A percentile compares a stretch with the other conserved stretches of the same genome.
phyloP scores from a whole-genome alignment of 2,797 vertebrate species.

The Scomberomorus guttatus region DNA sequence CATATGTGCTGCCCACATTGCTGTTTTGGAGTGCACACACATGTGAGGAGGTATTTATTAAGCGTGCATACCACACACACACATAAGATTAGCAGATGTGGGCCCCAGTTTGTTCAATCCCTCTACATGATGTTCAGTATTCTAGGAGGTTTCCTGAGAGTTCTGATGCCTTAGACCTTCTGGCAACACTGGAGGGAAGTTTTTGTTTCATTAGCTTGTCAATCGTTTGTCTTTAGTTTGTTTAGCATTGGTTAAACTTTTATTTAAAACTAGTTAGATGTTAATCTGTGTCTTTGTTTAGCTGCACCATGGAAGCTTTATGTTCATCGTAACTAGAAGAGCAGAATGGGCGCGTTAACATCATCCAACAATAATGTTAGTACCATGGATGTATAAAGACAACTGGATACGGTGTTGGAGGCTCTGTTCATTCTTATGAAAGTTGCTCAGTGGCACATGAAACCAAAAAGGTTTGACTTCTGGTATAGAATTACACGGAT shows the following conservation, averaged over 20 bases:
- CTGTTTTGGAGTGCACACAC: constrained; percentile 41
- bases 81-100: constrained; percentile 46
- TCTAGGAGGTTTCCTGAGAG: constrained; percentile 11
- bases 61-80: constrained; percentile 37
- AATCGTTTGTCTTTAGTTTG: background rate
- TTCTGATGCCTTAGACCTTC: background rate
- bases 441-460: too few relatives aligned
- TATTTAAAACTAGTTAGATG: too few relatives aligned
- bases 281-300: background rate
- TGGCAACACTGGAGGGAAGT: background rate
- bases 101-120: constrained; percentile 15
- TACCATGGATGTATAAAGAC: too few relatives aligned
- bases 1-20: constrained; percentile 44
- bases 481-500: too few relatives aligned
- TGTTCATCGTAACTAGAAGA: background rate
- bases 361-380: too few relatives aligned
- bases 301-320: background rate
- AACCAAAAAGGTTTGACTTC: too few relatives aligned
- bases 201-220: background rate
- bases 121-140: constrained; percentile 23
- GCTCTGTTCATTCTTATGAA: too few relatives aligned
- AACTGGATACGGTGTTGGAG: too few relatives aligned
- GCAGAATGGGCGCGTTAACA: too few relatives aligned
- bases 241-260: too few relatives aligned
- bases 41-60: constrained; percentile 54